phyloP scores from a whole-genome alignment of 1,140 invertebrate species.

The Aphis gossypii region DNA sequence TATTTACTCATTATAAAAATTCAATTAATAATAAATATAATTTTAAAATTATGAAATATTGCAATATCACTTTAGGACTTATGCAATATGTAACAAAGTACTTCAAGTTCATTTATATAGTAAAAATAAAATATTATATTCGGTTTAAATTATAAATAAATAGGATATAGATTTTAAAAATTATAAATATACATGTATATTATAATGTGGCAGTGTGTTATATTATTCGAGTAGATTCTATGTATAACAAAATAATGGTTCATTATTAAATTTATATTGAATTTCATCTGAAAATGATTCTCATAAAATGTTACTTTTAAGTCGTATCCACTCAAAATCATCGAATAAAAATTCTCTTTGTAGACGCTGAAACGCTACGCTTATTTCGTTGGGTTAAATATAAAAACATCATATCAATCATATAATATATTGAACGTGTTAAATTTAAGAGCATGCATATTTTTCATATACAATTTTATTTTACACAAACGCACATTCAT shows the following conservation, averaged over 20 bases:
- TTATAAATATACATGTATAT: no score
- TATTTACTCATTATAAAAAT: no score
- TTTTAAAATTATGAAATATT: no score
- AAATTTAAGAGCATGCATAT: background rate
- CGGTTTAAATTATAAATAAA: no score
- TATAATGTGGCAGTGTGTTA: no score
- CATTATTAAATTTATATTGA: background rate
- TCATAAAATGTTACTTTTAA: background rate
- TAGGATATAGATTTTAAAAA: no score
- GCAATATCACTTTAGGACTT: no score
- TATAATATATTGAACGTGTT: background rate
- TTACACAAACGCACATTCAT: background rate
- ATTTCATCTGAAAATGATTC: background rate
- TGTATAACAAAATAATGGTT: background rate
- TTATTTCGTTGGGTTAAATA: background rate
- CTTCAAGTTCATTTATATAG: no score
- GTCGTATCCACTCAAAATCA: background rate
- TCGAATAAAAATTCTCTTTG: background rate
- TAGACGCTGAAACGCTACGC: background rate
- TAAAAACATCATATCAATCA: background rate
- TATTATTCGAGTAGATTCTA: background rate
- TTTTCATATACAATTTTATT: background rate
- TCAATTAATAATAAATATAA: no score
- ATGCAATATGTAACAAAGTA: no score
- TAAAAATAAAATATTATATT: no score